Evolutionary conservation across 2,888 invertebrate species (phyloP), one percentile per base, ranked within the genome.

Genomic region (Callimorpha dominula): DNA sequence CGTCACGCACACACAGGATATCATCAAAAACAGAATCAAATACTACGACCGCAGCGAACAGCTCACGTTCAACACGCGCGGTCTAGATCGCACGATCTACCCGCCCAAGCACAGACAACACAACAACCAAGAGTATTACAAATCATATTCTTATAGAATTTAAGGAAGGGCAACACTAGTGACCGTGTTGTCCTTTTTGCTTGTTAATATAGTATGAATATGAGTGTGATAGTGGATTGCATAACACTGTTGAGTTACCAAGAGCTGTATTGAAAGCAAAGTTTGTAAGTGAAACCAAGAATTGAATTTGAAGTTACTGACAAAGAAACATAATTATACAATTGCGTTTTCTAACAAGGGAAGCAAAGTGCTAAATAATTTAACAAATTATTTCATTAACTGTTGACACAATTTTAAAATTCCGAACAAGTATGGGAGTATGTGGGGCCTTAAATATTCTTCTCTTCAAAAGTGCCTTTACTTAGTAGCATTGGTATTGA

Each of bases 131-230:
- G 94, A 88, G 94, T 95, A 60, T 88, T 95, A 68, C 95, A 95
- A 88, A 95, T 95, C 7, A 95, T 95, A 88, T 95, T 95, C 86
- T 95, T 95, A 95, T 95, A 95, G 92, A 91, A 94, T 83, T 88
- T 81, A 84, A 79, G 78, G 78, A 85, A 80, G 92, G 91, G 82
- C 91, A 87, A 81, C 60, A 88, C 85, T 86, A 71, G 76, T 60
- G 71, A 87, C 75, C 86, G 88, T 86, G 83, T 85, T 91, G 92
- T 87, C 89, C 91, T 89, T 81, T 78, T 87, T 74, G 79, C 75
- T 57, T 82, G 79, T 78, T 84, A 76, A 84, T 67, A 71, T 73
- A 60, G 20, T 72, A 31, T 31, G 31, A 66, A 63, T 70, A 78
- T 74, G 74, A 74, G 76, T 80, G 83, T 82, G 86, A 77, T 85